These are phyloP conservation scores for Rhizomys pruinosus DNA, from an alignment of 2,113 vertebrate species.

Conservation along the genomic window DNA sequence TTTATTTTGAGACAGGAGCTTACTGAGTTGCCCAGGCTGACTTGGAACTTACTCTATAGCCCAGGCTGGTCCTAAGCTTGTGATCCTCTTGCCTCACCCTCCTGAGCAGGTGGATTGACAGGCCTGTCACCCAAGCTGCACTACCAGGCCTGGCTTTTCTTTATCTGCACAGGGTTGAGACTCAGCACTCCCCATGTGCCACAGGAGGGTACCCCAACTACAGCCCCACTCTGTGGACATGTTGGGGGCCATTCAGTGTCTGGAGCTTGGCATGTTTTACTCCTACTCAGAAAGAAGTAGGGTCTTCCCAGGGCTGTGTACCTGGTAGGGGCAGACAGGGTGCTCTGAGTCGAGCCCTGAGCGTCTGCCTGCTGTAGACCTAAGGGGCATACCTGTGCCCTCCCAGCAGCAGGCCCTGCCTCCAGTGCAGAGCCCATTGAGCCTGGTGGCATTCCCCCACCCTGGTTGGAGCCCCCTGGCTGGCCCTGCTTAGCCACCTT, in stretches of 20 bases:
- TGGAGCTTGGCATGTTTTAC: neutral
- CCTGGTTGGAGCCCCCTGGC: accelerated
- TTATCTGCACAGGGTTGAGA: neutral
- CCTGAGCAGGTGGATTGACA: neutral
- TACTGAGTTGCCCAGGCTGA: neutral
- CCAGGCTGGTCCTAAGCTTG: neutral
- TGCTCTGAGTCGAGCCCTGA: neutral
- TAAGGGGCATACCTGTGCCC: neutral
- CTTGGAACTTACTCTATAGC: neutral
- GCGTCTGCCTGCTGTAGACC: neutral
- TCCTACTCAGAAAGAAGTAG: no score
- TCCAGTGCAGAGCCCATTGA: neutral
- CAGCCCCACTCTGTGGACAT: neutral
- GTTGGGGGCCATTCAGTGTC: neutral
- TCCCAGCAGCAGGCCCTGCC: neutral
- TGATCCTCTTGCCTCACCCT: no score
- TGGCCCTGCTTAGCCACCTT: accelerated
- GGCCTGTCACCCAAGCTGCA: neutral
- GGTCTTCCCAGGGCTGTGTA: no score
- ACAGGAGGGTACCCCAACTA: neutral
- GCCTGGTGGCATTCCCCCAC: accelerated
- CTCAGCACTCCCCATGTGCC: no score
- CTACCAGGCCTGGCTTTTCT: neutral
- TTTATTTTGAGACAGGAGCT: neutral
- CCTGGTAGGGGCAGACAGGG: neutral